Evolutionary conservation across 1,140 invertebrate species (phyloP), one percentile per base, ranked within the genome.

Genomic region (Drosophila aff.): DNA sequence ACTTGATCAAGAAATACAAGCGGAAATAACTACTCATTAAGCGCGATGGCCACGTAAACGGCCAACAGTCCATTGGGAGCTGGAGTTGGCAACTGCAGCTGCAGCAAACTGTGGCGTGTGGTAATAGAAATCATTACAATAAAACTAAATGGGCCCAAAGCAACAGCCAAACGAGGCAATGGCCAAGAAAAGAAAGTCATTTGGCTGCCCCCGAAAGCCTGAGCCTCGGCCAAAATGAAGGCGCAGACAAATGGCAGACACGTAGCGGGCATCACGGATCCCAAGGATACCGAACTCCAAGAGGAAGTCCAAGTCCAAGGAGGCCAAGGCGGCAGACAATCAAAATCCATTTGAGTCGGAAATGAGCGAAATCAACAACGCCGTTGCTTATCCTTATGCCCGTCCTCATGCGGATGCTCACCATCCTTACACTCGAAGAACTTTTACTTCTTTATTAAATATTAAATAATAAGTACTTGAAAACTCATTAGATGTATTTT

Each of bases 11-110:
- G 85, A 90, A 82, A 90, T 90, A 90, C 64, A 85, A 72, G 55
- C 81, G 85, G 85, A 90, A 91, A 90, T 90, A 90, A 90, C 86
- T 90, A 85, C 85, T 90, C 85, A 90, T 90, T 90, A 90, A 82
- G 82, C 76, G 67, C 65, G 79, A 82, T 90, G 86, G 76, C 85
- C 85, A 90, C 86, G 85, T 90, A 85, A 89, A 83, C 79, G 59
- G 61, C 50, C 79, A 78, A 50, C 62, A 73, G 71, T 74, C 71
- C 71, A 73, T 74, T 73, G 69, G 53, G 69, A 53, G 31, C 47
- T 8, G 18, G 8, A n/a, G 36, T 36, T 47, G 67, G 73, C 63
- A 89, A 78, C 77, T 79, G 81, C 81, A 83, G 73, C 63, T 65
- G 78, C 84, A 72, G 41, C 68, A 72, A 74, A 79, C 62, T 55